Evolutionary conservation across 2,113 vertebrate species (phyloP), one percentile per base, ranked within the genome.

Genomic region (Ophthalmolycus amberensis): DNA sequence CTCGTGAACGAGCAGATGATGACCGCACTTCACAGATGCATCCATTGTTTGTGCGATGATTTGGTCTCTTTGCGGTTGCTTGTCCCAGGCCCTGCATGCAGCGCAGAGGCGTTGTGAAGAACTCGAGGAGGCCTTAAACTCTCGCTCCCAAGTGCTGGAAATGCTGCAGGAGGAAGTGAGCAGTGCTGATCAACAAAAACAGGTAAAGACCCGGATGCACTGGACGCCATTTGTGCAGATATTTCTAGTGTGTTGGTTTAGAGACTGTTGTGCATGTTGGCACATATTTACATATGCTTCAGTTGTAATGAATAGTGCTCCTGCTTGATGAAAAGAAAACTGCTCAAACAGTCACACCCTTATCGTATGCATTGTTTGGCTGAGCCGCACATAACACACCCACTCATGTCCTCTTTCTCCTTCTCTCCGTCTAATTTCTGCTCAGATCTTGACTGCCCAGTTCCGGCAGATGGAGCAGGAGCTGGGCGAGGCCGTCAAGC

Each of bases 151-250:
- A 74, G 95, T 96, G 37, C 88, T 98, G 29, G 97, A 97, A 52
- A 87, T 98, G 94, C 92, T 99, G 63, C 97, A 99, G 82, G 95
- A 95, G 85, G 97, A 99, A 82, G 85, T 99, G 37, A 91, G 69
- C 71, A 71, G 87, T 22, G 95, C 95, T 0, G 97, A 99, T 67
- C 94, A 96, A 72, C 95, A 96, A 77, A 99, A 97, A 79, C 95
- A 97, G 97, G 98, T 99, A 88, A 16, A 25, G 44, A 66, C 52
- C 70, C 63, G 34, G 70, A 68, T 52, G 9, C 20, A 78, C 68
- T 16, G 12, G 34, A 66, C 64, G 22, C 60, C 46, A 18, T 27
- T 7, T 46, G 16, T 29, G 64, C 44, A 60, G 6, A 32, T 44
- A 9, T 10, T 37, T 42, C 1, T 12, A 56, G n/a, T 20, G 4